These are phyloP conservation scores for Cassiopea andromeda DNA, from an alignment of 30 jellyfish, hydroid and myxozoan genomes.

Conservation along the genomic window DNA sequence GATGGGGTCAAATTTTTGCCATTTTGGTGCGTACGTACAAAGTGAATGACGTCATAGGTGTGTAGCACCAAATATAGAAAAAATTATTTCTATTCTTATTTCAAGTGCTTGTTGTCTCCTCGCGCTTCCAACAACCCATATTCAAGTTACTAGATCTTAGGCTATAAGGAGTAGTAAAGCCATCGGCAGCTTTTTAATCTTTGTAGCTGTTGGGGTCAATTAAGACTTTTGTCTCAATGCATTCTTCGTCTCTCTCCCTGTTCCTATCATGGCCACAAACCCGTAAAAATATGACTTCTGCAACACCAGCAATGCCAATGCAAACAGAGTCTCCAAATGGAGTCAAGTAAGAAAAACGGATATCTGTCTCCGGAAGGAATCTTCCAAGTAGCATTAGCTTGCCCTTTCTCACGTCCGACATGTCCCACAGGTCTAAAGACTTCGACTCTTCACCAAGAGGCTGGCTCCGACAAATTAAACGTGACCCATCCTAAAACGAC, in stretches of 20 bases:
- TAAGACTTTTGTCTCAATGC: conserved; percentile 34
- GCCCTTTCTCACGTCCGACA: conserved; percentile 44
- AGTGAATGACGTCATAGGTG: no score
- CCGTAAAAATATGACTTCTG: conserved; percentile 58
- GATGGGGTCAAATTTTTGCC: no score
- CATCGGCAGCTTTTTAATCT: neutral
- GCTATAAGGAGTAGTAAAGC: no score
- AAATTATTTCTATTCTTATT: no score
- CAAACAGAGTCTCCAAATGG: conserved; percentile 54
- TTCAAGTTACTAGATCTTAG: no score
- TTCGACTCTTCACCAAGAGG: conserved; percentile 50
- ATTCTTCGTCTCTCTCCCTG: conserved; percentile 38
- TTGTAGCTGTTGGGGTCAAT: neutral
- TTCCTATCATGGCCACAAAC: conserved; percentile 53
- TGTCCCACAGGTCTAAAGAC: conserved; percentile 66
- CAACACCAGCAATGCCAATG: conserved; percentile 58
- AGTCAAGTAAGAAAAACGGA: conserved; percentile 59
- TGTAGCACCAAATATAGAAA: no score
- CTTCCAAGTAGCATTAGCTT: conserved; percentile 41
- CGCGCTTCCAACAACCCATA: no score
- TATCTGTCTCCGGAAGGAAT: conserved; percentile 82
- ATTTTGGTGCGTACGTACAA: no score
- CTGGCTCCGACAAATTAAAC: conserved; percentile 30
- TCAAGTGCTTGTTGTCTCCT: no score
- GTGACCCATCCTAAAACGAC: conserved; percentile 46